Conservation (phyloP, 2,888 invertebrate species). For the Drosophila kambysellisi region DNA sequence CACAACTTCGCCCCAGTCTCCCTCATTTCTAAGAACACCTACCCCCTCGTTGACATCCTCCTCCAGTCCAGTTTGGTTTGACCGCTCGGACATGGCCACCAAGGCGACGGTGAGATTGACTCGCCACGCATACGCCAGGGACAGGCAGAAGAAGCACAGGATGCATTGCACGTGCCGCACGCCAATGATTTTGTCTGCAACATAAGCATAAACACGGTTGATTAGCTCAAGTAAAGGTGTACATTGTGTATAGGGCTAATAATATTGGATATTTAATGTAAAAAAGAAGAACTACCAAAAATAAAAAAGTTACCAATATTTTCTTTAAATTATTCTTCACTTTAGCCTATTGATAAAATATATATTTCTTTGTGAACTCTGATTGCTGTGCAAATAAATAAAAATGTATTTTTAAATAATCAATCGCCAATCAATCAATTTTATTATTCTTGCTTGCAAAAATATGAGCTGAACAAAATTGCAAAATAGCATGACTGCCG, state of each 20-base stretch:
- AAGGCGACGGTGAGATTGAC: conserved; percentile 90
- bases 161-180: conserved; percentile 88
- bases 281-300: background rate
- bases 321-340: background rate
- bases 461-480: background rate
- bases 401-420: background rate
- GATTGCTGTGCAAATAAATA: background rate
- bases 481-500: background rate
- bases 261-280: background rate
- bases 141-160: conserved; percentile 88
- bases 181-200: conserved; percentile 86
- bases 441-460: background rate
- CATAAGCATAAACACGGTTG: conserved; percentile 2
- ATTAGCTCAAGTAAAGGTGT: background rate
- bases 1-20: background rate
- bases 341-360: background rate
- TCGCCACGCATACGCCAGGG: conserved; percentile 88
- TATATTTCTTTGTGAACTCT: background rate
- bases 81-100: conserved; percentile 90
- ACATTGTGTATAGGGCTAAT: background rate
- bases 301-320: background rate
- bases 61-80: conserved; percentile 24
- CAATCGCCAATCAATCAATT: background rate
- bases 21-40: background rate
- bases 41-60: conserved; percentile 14